These are phyloP conservation scores for Oithona nana DNA, from an alignment of 2,888 invertebrate species.

Conservation along the genomic window DNA sequence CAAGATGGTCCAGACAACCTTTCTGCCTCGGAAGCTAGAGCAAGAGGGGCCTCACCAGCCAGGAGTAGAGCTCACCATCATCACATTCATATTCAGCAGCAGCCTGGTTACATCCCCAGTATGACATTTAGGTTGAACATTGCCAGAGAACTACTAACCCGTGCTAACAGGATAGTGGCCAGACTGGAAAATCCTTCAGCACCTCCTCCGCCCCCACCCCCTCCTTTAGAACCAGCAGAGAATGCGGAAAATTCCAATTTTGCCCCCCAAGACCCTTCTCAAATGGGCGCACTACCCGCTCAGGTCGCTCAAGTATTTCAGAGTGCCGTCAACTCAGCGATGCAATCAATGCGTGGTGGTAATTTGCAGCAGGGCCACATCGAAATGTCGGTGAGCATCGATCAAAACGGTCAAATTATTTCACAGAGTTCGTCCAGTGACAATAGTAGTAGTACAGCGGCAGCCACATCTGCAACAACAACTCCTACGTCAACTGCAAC, in stretches of 20 bases:
- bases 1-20: background rate
- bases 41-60: conserved; percentile 18
- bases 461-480: background rate
- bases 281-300: background rate
- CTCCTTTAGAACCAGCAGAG: conserved; percentile 21
- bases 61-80: background rate
- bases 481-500: background rate
- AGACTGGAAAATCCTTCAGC: conserved; percentile 30
- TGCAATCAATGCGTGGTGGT: background rate
- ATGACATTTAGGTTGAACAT: conserved; percentile 25
- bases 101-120: background rate
- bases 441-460: background rate
- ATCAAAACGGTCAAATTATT: background rate
- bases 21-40: conserved; percentile 18
- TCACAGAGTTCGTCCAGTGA: background rate
- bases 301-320: background rate
- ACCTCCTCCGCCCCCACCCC: conserved; percentile 19
- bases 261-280: no score
- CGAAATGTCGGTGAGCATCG: background rate
- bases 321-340: background rate
- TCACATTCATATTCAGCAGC: background rate
- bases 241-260: no score
- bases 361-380: background rate
- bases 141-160: conserved; percentile 31
- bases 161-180: conserved; percentile 32